Percentiles rank a stretch among this genome's conserved stretches.
Evolutionary conservation across 1,140 invertebrate genomes (phyloP).

Genomic region (Camponotus pennsylvanicus): DNA sequence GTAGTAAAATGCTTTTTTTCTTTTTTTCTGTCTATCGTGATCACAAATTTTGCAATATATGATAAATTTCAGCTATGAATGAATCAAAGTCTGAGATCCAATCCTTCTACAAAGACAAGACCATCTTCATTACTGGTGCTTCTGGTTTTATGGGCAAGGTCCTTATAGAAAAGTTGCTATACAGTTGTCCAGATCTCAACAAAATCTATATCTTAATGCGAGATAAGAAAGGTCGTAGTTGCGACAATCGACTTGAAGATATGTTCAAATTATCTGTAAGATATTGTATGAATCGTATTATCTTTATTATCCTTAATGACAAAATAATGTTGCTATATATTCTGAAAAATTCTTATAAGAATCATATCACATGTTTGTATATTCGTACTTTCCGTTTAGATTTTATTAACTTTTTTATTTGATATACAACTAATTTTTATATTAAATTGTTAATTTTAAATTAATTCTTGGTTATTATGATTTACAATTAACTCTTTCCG

Average conservation of each 20-base stretch:
- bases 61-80: constrained; percentile 70
- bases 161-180: constrained; percentile 92
- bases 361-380: no score
- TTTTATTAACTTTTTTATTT: no score
- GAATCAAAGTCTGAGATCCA: constrained; percentile 78
- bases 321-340: no score
- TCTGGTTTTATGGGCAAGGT: constrained; percentile 97
- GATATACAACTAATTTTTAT: no score
- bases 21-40: no score
- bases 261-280: constrained; percentile 85
- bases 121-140: constrained; percentile 91
- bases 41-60: background rate
- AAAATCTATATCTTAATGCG: constrained; percentile 90
- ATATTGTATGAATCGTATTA: background rate
- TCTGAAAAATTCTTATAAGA: no score
- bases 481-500: no score
- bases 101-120: constrained; percentile 88
- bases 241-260: constrained; percentile 86
- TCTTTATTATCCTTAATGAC: no score
- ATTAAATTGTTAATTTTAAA: no score
- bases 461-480: no score
- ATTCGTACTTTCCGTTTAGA: no score
- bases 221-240: constrained; percentile 88
- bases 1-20: background rate
- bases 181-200: constrained; percentile 89